Evolutionary conservation across 2,113 vertebrate genomes (phyloP), one percentile per base, ranked within the genome.

Genomic region (Cyrtonyx montezumae): DNA sequence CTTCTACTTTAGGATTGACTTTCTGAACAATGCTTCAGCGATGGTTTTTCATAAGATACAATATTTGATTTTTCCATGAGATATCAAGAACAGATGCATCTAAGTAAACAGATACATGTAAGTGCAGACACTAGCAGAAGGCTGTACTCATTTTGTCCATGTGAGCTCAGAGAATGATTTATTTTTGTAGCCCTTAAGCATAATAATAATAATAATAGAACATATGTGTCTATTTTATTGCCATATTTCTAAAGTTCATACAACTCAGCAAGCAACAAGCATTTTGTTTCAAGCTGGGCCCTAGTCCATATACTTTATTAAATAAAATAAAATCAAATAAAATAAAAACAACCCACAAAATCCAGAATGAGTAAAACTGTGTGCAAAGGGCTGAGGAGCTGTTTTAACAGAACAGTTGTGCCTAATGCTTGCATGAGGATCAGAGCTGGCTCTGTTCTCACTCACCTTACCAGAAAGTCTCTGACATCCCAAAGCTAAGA

Each of bases 11-110:
- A 94, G 70, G 32, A 85, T 71, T 96, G 84, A 77, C 94, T 95
- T 96, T 95, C 53, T 84, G 79, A 87, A 89, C 77, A 91, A 45
- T 88, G 75, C 59, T 77, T 93, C 87, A 75, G 88, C 55, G 43
- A 53, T 80, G 53, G 34, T 68, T 95, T 95, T 86, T 94, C 91
- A 81, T 95, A 92, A 80, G 90, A 81, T 91, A 93, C 30, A 80
- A 45, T 90, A 90, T 95, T 91, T 95, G 87, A 95, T 95, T 96
- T 96, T 94, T 88, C 87, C 83, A 90, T 5, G 7, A 88, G 69
- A 93, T 94, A 95, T 93, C 90, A 96, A 93, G 94, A 96, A 91
- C 96, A 96, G 96, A 95, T 95, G 93, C 93, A 96, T 91, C 76
- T 81, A 71, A 86, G 88, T 96, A 96, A 95, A 96, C 85, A 94